Evolutionary conservation across 2,888 invertebrate species (phyloP).

Genomic region (Eremobia ochroleuca): DNA sequence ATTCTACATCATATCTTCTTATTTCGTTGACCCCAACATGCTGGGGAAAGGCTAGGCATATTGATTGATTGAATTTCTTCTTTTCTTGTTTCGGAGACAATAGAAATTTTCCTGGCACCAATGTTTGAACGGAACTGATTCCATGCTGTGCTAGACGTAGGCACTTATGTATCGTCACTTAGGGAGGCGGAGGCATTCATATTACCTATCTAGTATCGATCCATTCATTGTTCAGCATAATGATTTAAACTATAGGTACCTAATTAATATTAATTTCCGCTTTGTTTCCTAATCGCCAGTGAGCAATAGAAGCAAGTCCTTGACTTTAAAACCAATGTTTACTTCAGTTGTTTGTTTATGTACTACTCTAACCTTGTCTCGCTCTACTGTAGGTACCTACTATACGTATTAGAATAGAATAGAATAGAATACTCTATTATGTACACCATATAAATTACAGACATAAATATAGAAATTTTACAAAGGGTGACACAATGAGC

Average conservation of each 20-base stretch:
- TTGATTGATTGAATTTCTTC: neutral
- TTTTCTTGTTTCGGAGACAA: neutral
- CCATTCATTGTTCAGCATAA: neutral
- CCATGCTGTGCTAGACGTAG: neutral
- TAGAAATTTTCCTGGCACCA: neutral
- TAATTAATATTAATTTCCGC: neutral
- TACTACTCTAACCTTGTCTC: conserved; percentile 23
- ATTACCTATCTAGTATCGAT: neutral
- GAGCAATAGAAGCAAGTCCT: conserved; percentile 13
- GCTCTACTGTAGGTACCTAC: neutral
- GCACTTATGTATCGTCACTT: neutral
- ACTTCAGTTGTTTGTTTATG: conserved; percentile 23
- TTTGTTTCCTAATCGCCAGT: neutral
- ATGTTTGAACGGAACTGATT: neutral
- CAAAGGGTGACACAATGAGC: too few relatives aligned
- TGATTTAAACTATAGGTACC: neutral
- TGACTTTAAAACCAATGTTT: conserved; percentile 34
- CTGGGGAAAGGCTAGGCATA: neutral
- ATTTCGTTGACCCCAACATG: neutral
- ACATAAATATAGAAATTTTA: too few relatives aligned
- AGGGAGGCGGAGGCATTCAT: too few relatives aligned
- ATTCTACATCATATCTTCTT: neutral
- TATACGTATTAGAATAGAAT: neutral
- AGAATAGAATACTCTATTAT: too few relatives aligned
- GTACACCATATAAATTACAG: too few relatives aligned